Conservation (phyloP, 2,797 vertebrate genomes). For the Tachyglossus aculeatus region DNA sequence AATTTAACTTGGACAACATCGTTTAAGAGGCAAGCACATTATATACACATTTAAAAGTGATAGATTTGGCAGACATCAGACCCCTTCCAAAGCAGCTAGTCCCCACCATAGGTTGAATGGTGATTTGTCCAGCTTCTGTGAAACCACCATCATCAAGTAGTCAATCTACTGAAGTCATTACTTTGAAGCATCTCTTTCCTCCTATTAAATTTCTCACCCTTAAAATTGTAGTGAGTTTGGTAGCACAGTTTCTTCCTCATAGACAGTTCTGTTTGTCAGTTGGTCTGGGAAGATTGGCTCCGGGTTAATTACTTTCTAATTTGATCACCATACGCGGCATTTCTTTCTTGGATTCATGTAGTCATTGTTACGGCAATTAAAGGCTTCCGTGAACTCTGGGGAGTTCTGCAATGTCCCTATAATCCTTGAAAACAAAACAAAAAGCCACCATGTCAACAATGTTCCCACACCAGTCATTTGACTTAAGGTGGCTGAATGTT, state of each 20-base stretch:
- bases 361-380: slow-evolving; percentile 80
- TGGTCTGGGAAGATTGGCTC: not conserved
- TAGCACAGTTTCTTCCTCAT: not conserved
- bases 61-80: not conserved
- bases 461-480: not conserved
- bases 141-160: too few relatives aligned
- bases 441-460: not conserved
- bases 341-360: slow-evolving; percentile 87
- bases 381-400: slow-evolving; percentile 90
- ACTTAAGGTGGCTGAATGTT: not conserved
- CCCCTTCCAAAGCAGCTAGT: not conserved
- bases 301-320: rapidly evolving
- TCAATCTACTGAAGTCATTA: not conserved
- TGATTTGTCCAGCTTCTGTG: not conserved
- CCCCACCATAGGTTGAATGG: not conserved
- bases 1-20: not conserved
- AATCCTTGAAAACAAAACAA: slow-evolving; percentile 79
- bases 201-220: not conserved
- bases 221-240: not conserved
- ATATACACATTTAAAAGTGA: slow-evolving; percentile 20
- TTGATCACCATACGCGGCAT: slow-evolving; percentile 90
- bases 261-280: not conserved
- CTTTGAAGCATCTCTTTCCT: not conserved
- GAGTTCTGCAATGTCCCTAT: slow-evolving; percentile 94
- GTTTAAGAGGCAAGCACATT: not conserved